phyloP scores from a whole-genome alignment of 2,113 vertebrate species.

The Limnothrissa miodon region DNA sequence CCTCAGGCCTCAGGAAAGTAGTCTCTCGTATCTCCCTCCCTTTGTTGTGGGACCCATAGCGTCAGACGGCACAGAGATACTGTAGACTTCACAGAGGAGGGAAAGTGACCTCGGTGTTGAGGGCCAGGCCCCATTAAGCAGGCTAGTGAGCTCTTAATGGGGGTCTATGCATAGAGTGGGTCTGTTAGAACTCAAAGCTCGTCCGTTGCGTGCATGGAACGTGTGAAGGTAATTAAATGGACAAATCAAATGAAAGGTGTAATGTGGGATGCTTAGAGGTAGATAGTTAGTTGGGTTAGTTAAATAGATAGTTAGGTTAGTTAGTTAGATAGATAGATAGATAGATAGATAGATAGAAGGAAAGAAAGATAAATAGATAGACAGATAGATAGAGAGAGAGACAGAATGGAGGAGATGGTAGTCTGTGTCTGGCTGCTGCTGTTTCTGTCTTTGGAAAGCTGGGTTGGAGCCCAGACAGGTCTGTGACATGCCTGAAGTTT shows the following conservation, averaged over 20 bases:
- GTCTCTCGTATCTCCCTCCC: neutral
- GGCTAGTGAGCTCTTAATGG: neutral
- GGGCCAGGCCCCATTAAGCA: neutral
- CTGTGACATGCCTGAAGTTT: slow-evolving; percentile 11
- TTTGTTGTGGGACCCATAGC: neutral
- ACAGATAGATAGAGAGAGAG: neutral
- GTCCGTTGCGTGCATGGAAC: neutral
- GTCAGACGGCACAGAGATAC: neutral
- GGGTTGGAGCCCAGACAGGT: neutral
- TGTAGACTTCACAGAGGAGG: neutral
- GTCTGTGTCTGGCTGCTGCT: neutral
- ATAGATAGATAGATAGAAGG: neutral
- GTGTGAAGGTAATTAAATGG: neutral
- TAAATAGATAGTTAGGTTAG: neutral
- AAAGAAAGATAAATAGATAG: neutral
- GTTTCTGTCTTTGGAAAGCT: neutral
- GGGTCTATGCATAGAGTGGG: slow-evolving; percentile 25
- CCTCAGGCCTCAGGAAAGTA: slow-evolving; percentile 1
- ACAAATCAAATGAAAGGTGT: neutral
- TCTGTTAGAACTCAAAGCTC: neutral
- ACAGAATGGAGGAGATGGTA: neutral
- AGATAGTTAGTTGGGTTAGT: neutral
- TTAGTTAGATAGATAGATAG: neutral
- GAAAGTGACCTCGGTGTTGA: slow-evolving; percentile 16
- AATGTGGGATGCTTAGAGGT: neutral